Evolutionary conservation across 2,113 vertebrate genomes (phyloP), one percentile per base, ranked within the genome.

Genomic region (Dermatemys mawii): DNA sequence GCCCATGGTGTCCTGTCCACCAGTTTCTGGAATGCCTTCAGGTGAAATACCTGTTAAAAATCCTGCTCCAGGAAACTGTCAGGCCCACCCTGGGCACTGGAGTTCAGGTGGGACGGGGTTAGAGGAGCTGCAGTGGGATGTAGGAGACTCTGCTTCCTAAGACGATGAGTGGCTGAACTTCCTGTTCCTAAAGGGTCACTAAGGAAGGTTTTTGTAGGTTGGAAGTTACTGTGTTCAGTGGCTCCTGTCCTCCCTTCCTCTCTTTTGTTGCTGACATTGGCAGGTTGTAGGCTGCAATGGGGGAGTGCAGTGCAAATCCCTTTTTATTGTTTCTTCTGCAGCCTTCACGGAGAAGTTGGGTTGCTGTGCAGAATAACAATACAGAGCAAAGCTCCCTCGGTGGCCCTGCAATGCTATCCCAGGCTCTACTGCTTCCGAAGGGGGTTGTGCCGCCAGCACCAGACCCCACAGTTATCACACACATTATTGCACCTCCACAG

Each of bases 311-410:
- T 54, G 84, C 88, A 38, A 87, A 83, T 82, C 35, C 80, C 83
- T 84, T 70, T 90, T 87, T 83, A 93, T 87, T 93, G 88, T 93
- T 87, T 93, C 84, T 90, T 83, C 92, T 93, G 92, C 92, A 93
- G 92, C 83, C 92, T 89, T 81, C 54, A 44, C 27, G 41, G 92
- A 78, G 87, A 85, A 90, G 87, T 86, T 89, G 92, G 87, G 92
- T 83, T 90, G 92, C 92, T 83, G 88, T 90, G 88, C 84, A 73
- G 92, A 93, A 93, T 93, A 93, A 82, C 92, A 93, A 93, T 90
- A 83, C 73, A 26, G 67, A 83, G 90, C 53, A 82, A 82, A 87
- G 84, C 84, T 91, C 90, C 67, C 49, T 46, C 78, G 50, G 70
- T n/a, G 26, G 83, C 81, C 78, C 88, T 57, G 84, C 88, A 73